Percentiles rank a stretch among this genome's conserved stretches.
Evolutionary conservation across 2,113 vertebrate genomes (phyloP).

Genomic region (Ptyas mucosa): DNA sequence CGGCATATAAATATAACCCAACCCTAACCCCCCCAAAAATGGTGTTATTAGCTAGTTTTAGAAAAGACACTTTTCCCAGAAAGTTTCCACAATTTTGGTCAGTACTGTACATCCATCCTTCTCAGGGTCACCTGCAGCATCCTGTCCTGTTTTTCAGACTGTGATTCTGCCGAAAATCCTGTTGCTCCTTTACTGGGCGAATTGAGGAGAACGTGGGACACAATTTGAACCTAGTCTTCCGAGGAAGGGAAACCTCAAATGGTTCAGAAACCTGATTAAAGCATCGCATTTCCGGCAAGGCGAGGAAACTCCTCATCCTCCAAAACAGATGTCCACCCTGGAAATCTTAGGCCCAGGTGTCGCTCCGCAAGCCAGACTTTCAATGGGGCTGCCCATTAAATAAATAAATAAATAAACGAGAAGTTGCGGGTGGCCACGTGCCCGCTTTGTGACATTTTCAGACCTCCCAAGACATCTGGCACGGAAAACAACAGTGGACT

Average conservation of each 20-base stretch:
- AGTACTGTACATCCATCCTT: not conserved
- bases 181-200: not conserved
- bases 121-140: not conserved
- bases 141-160: not conserved
- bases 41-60: too few species aligned
- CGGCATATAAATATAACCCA: too few species aligned
- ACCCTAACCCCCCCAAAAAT: too few species aligned
- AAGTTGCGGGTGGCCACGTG: not conserved
- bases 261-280: not conserved
- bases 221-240: not conserved
- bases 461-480: not conserved
- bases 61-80: too few species aligned
- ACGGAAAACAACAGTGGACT: not conserved
- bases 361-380: rapidly evolving
- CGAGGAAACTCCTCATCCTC: not conserved
- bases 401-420: not conserved
- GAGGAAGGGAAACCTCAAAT: not conserved
- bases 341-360: not conserved
- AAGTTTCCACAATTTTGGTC: too few species aligned
- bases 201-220: not conserved
- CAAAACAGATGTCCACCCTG: not conserved
- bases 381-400: not conserved
- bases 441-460: not conserved
- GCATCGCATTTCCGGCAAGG: not conserved
- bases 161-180: not conserved